Percentiles rank a stretch among this genome's conserved stretches.
phyloP scores from a whole-genome alignment of 2,113 vertebrate species.

The Ceyx cyanopectus region DNA sequence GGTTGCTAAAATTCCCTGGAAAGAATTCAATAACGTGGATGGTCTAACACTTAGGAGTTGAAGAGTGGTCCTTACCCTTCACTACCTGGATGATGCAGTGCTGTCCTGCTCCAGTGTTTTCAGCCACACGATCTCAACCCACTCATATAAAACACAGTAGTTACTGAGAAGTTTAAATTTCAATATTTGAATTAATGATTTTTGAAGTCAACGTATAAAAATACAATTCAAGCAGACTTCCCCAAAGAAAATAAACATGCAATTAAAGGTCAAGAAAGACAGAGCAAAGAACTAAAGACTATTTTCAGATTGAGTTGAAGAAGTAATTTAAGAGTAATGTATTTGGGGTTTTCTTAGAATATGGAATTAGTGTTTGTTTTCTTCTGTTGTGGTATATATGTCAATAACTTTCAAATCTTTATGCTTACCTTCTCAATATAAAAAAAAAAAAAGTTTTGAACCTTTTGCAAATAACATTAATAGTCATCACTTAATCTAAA shows the following conservation, averaged over 20 bases:
- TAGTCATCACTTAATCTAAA: not conserved
- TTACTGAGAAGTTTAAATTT: not conserved
- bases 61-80: not conserved
- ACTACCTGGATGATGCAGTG: not conserved
- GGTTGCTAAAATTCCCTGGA: not conserved
- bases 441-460: not conserved
- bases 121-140: not conserved
- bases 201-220: not conserved
- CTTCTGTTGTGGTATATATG: not conserved
- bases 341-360: not conserved
- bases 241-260: not conserved
- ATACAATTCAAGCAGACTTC: not conserved
- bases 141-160: not conserved
- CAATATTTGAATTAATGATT: not conserved
- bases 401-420: not conserved
- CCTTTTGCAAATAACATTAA: not conserved
- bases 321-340: not conserved
- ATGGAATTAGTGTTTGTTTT: not conserved
- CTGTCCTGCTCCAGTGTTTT: not conserved
- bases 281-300: not conserved
- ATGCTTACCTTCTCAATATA: not conserved
- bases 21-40: not conserved
- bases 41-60: rapidly evolving
- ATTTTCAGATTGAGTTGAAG: not conserved
- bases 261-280: not conserved